Conservation (phyloP, 1,140 invertebrate genomes). For the Ostrea denselamellosa region DNA sequence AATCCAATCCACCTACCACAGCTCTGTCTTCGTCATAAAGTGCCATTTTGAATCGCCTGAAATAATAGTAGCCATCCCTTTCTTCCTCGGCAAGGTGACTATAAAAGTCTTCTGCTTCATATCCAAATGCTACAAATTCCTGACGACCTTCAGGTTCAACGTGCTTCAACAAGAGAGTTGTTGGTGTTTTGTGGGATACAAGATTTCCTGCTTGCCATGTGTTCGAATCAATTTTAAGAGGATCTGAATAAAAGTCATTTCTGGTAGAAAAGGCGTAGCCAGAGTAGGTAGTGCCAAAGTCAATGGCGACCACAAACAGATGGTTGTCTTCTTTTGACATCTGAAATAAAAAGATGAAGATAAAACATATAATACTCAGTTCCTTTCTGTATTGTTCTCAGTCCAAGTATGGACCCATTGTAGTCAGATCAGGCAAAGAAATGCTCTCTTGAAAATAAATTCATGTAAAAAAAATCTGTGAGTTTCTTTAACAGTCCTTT, state of each 20-base stretch:
- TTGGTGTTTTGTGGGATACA: conserved; percentile 11
- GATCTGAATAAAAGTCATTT: background rate
- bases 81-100: background rate
- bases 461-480: too few species aligned
- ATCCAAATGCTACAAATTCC: background rate
- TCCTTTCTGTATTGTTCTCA: too few species aligned
- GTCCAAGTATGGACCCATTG: too few species aligned
- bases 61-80: background rate
- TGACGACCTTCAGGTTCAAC: background rate
- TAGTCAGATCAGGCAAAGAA: too few species aligned
- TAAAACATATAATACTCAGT: too few species aligned
- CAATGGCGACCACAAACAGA: background rate
- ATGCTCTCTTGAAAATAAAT: too few species aligned
- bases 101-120: background rate
- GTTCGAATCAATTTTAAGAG: background rate
- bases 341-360: background rate
- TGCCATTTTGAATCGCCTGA: background rate
- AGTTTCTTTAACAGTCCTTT: too few species aligned
- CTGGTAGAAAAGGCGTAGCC: background rate
- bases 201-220: background rate
- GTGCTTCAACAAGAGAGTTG: background rate
- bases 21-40: background rate
- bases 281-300: background rate
- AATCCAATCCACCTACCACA: background rate
- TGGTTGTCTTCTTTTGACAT: background rate